Evolutionary conservation across 2,888 invertebrate species (phyloP), one percentile per base, ranked within the genome.

Genomic region (Orthosia gothica): DNA sequence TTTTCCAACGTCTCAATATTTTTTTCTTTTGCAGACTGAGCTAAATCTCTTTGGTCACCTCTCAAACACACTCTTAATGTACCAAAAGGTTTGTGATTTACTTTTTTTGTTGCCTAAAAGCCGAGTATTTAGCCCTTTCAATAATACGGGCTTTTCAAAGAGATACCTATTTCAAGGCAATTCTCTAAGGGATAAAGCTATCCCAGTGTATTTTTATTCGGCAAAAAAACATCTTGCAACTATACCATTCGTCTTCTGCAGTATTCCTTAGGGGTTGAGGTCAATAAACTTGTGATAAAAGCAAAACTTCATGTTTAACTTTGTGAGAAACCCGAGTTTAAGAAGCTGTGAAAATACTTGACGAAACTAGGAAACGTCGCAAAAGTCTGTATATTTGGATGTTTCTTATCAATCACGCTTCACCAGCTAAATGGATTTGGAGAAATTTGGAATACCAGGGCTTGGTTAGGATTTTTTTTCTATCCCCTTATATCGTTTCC

Each of bases 231-330:
- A 54, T 59, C 18, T 67, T 9, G 15, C 12, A 26, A 58, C n/a
- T 13, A 40, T 45, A 66, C 50, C 54, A 82, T 76, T 79, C 52
- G 40, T 64, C 54, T 70, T 61, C 5, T 55, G 23, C 16, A 40
- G 55, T 50, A 54, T 49, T 64, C 83, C 50, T 54, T 3, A n/a
- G 83, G 49, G 82, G 3, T 54, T 23, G 20, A 12, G 79, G 63
- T 82, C 55, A 67, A 47, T 59, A 50, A 77, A 13, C 58, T 67
- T 16, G 7, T 23, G 11, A 20, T 4, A 40, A 63, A 65, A 61
- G 23, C 4, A 16, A 2, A 57, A 47, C 58, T 64, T 20, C 13
- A 79, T 23, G 49, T 50, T 62, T 9, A 71, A 79, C 16, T 72
- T 50, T 3, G 45, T 0, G 50, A 32, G 57, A 72, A 76, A 52